phyloP scores from a whole-genome alignment of 2,797 vertebrate genomes.

The Staurois parvus region DNA sequence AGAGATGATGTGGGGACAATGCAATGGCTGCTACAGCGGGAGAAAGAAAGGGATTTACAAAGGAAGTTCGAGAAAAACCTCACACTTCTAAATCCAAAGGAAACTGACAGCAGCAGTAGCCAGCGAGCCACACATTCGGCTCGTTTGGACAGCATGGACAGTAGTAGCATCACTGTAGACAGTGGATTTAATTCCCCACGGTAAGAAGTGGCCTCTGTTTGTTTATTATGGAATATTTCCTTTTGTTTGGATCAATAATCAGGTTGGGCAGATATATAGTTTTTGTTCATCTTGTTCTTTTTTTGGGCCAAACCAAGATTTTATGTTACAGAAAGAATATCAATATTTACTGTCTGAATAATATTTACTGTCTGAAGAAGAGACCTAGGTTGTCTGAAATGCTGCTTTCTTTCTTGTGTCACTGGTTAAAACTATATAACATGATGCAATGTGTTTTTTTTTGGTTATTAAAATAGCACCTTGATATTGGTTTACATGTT shows the following conservation, averaged over 20 bases:
- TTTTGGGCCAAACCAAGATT: too few relatives aligned
- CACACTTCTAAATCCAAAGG: conserved; percentile 94
- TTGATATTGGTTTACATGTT: too few relatives aligned
- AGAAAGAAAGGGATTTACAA: conserved; percentile 95
- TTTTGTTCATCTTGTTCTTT: too few relatives aligned
- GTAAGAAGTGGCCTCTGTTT: conserved; percentile 78
- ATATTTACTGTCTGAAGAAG: too few relatives aligned
- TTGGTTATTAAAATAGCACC: too few relatives aligned
- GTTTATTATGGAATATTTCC: not conserved
- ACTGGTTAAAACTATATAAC: too few relatives aligned
- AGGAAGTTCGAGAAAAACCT: conserved; percentile 97
- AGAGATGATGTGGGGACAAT: conserved; percentile 89
- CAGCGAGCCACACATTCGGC: conserved; percentile 95
- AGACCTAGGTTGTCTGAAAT: too few relatives aligned
- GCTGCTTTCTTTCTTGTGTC: too few relatives aligned
- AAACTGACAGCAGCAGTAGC: conserved; percentile 91
- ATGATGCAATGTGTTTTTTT: too few relatives aligned
- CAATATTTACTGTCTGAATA: too few relatives aligned
- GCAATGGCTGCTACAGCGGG: conserved; percentile 96
- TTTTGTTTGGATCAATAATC: not conserved
- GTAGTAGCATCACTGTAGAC: conserved; percentile 98
- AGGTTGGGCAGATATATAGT: too few relatives aligned
- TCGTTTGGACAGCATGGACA: conserved; percentile 98
- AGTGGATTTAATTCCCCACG: conserved; percentile 99
- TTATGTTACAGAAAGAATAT: too few relatives aligned